Evolutionary conservation across 2,113 vertebrate species (phyloP).

Genomic region (Hyaena hyaena): DNA sequence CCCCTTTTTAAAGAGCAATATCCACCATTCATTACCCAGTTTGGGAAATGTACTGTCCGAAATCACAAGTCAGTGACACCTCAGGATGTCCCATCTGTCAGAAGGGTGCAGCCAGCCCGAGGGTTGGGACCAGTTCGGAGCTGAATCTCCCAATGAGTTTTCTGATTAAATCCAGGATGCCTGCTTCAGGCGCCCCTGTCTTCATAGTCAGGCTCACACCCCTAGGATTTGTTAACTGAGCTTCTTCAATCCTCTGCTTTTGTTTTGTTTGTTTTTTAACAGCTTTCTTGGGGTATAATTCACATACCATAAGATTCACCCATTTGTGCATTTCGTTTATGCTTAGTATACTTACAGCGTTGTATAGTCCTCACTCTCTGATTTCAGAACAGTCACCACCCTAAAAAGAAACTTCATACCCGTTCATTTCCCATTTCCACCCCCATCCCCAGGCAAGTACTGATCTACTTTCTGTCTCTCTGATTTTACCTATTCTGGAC

Average conservation of each 20-base stretch:
- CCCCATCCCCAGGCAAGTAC: background rate
- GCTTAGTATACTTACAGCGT: background rate
- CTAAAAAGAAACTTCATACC: background rate
- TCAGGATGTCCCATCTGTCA: background rate
- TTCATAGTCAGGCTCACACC: background rate
- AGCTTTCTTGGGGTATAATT: background rate
- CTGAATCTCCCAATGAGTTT: background rate
- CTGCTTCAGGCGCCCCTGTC: background rate
- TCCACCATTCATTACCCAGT: background rate
- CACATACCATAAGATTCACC: background rate
- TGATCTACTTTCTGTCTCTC: background rate
- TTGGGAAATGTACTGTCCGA: background rate
- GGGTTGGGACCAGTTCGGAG: background rate
- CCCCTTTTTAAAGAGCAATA: background rate
- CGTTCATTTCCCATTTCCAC: too few species aligned
- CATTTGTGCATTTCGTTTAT: background rate
- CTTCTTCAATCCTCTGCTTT: background rate
- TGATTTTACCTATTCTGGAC: background rate
- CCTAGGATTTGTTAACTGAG: background rate
- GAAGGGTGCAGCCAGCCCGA: background rate
- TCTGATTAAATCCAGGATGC: background rate
- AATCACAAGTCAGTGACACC: background rate
- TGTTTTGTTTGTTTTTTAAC: background rate
- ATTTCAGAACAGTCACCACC: background rate
- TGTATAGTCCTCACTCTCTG: background rate